Evolutionary conservation across 2,113 vertebrate species (phyloP), one percentile per base, ranked within the genome.

Genomic region (Psettodes erumei): DNA sequence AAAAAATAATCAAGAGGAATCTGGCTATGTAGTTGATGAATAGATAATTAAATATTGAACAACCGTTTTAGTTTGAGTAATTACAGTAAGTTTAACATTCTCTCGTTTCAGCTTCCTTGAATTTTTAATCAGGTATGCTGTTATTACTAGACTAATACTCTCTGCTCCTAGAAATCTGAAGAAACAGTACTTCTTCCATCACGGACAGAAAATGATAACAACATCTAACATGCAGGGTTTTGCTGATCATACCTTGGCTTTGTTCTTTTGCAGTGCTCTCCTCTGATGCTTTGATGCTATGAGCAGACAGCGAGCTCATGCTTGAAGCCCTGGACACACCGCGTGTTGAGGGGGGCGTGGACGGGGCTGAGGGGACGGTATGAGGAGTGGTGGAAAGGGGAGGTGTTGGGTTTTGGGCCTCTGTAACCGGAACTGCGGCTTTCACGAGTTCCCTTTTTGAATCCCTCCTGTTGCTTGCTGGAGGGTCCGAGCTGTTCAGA

Each of bases 401-500:
- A 8, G 55, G 87, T 37, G 84, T 87, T 27, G 74, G 64, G 33
- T 43, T 90, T 69, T 82, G 81, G 15, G 43, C 38, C 23, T 93
- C 93, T 1, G 75, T 18, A 35, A 82, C 75, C 0, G 87, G 62
- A 35, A 65, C 77, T 1, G 50, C 40, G 30, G 37, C 73, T 81
- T 90, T 95, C 67, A 75, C 79, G 32, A 82, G 91, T 33, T 98
- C 97, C 77, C 91, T 95, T 83, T 92, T 96, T 38, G 93, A 85
- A 51, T 98, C 96, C 64, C 93, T 91, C 81, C 88, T 95, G 71
- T 92, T 95, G 1, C 90, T 89, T 28, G 93, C 93, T 1, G 96
- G 94, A 40, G 96, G 96, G 54, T 98, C 96, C 0, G 97, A 96
- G 85, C 98, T 99, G 87, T 99, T 99, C 65, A 99, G 95, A 92